These are phyloP conservation scores for Gerris lacustris DNA, from an alignment of 2,888 invertebrate genomes.

Conservation along the genomic window DNA sequence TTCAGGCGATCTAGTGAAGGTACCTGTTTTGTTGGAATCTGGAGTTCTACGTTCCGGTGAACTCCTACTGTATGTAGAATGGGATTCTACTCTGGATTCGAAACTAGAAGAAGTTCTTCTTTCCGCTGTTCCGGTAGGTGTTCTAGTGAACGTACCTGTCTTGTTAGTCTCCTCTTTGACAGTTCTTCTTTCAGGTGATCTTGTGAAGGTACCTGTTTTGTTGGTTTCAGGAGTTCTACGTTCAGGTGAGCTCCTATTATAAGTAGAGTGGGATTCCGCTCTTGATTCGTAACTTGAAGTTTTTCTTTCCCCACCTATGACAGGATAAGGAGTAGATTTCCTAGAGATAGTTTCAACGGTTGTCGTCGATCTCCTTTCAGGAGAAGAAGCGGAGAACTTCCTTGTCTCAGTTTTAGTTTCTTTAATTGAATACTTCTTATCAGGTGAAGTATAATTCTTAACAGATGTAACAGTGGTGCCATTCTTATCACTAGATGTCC, in stretches of 20 bases:
- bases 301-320: background rate
- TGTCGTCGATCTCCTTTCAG: background rate
- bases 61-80: background rate
- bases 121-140: background rate
- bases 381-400: background rate
- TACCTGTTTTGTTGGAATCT: background rate
- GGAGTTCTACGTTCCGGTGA: background rate
- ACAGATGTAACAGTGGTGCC: background rate
- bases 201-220: background rate
- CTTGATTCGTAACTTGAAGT: background rate
- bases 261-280: background rate
- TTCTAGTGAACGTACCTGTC: background rate
- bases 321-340: background rate
- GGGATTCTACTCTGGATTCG: background rate
- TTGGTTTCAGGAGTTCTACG: background rate
- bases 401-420: background rate
- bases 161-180: background rate
- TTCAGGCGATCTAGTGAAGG: background rate
- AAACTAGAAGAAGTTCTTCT: background rate
- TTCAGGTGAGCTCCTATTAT: background rate
- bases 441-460: background rate
- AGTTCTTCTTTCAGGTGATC: background rate
- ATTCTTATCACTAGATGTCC: background rate
- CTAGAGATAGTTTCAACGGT: background rate
- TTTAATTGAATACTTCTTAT: background rate